Evolutionary conservation across 2,797 vertebrate species (phyloP).

Genomic region (Gallinago nigripennis): DNA sequence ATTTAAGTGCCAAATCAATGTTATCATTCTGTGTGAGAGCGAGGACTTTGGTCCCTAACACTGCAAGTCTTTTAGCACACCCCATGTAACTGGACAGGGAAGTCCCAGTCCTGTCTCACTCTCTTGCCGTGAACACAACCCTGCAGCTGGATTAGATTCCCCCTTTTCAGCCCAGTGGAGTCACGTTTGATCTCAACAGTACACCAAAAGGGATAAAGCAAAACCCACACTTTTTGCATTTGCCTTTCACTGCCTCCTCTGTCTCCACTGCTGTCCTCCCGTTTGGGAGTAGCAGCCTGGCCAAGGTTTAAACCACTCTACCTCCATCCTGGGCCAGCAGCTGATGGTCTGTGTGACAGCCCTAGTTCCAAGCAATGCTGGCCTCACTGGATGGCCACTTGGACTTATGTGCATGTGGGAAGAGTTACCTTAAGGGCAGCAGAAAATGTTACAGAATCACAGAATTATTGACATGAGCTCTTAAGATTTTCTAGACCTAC

Average conservation of each 20-base stretch:
- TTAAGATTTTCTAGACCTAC: neutral
- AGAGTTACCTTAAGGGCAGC: neutral
- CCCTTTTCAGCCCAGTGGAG: neutral
- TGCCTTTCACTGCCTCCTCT: neutral
- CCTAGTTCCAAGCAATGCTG: neutral
- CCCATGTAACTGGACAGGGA: neutral
- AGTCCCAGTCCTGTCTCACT: neutral
- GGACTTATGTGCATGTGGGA: fast-evolving
- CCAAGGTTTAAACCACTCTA: neutral
- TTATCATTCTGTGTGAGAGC: neutral
- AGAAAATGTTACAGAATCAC: neutral
- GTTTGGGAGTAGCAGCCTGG: neutral
- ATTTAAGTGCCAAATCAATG: neutral
- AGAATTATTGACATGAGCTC: neutral
- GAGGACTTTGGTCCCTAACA: neutral
- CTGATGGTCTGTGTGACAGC: neutral
- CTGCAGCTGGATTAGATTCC: neutral
- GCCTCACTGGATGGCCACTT: neutral
- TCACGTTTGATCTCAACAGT: neutral
- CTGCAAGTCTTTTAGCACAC: neutral
- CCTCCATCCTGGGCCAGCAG: neutral
- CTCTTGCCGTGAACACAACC: fast-evolving
- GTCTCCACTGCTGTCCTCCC: neutral
- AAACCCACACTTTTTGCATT: neutral
- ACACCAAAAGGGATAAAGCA: neutral